Percentiles rank a stretch among this genome's conserved stretches.
These are phyloP conservation scores for Halcyon leucocephala DNA, from an alignment of 2,797 vertebrate genomes.

Conservation along the genomic window DNA sequence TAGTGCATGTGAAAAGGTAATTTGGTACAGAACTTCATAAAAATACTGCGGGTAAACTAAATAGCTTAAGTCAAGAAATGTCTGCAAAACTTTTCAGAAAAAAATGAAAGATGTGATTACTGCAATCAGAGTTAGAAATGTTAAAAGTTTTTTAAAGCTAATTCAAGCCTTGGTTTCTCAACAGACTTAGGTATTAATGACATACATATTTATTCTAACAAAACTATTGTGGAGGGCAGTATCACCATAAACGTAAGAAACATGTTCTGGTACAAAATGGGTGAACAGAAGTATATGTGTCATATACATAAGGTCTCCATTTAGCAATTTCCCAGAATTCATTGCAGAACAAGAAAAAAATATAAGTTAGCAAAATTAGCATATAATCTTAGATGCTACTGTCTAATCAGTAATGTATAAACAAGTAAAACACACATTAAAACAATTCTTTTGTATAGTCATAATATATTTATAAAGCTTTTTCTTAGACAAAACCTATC, in stretches of 20 bases:
- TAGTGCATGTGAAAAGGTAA: not conserved
- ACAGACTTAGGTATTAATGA: not conserved
- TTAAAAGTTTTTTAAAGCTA: not conserved
- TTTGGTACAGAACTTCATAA: conserved; percentile 45
- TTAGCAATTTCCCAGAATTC: conserved; percentile 51
- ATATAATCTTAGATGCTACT: not conserved
- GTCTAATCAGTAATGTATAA: not conserved
- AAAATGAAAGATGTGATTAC: not conserved
- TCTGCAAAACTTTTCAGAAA: conserved; percentile 46
- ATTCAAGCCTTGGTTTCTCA: conserved; percentile 15
- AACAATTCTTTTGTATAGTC: not conserved
- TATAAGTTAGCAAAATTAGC: conserved; percentile 3
- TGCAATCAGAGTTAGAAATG: conserved; percentile 20
- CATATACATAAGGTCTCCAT: conserved; percentile 4
- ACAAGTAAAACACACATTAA: not conserved
- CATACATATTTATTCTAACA: not conserved
- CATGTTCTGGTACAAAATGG: not conserved
- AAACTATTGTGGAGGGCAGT: conserved; percentile 13
- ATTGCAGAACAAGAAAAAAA: conserved; percentile 57
- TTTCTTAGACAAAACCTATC: not conserved
- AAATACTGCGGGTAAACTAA: conserved; percentile 14
- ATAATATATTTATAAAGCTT: not conserved
- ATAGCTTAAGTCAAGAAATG: conserved; percentile 35
- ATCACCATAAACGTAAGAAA: conserved; percentile 47
- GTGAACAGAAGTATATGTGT: not conserved